phyloP scores from a whole-genome alignment of 2,797 vertebrate species.

The Saguinus oedipus region DNA sequence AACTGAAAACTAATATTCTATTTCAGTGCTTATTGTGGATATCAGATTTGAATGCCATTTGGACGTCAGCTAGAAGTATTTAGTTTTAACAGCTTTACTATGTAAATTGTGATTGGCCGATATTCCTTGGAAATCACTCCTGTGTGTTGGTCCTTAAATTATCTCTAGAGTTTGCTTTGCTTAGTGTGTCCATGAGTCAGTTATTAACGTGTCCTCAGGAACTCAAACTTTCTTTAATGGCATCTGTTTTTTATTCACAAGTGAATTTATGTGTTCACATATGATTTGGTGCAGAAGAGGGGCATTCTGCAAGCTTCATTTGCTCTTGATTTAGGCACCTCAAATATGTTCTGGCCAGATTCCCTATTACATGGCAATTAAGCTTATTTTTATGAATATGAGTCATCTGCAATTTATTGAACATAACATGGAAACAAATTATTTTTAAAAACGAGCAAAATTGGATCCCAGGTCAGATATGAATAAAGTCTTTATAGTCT shows the following conservation, averaged over 20 bases:
- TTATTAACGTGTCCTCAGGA: slow-evolving; percentile 7
- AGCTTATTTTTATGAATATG: slow-evolving; percentile 79
- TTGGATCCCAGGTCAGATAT: slow-evolving; percentile 70
- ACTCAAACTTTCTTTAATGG: slow-evolving; percentile 45
- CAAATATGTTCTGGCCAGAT: slow-evolving; percentile 75
- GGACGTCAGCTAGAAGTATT: not conserved
- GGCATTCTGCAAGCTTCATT: slow-evolving; percentile 60
- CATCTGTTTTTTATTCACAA: slow-evolving; percentile 53
- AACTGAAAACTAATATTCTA: not conserved
- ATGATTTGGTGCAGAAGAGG: not conserved
- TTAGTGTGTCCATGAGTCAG: slow-evolving; percentile 41
- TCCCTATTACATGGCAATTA: slow-evolving; percentile 79
- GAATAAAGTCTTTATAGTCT: slow-evolving; percentile 77
- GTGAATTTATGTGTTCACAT: slow-evolving; percentile 59
- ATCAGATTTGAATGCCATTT: not conserved
- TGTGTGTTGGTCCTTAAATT: not conserved
- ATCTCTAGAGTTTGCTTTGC: not conserved
- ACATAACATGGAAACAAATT: slow-evolving; percentile 72
- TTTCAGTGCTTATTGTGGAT: not conserved
- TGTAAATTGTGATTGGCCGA: not conserved
- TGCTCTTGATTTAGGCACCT: slow-evolving; percentile 68
- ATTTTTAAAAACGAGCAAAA: slow-evolving; percentile 66
- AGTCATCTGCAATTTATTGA: slow-evolving; percentile 76
- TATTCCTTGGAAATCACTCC: not conserved
- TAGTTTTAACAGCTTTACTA: not conserved